Evolutionary conservation across 2,797 vertebrate species (phyloP), one percentile per base, ranked within the genome.

Genomic region (Chlorospingus flavigularis): DNA sequence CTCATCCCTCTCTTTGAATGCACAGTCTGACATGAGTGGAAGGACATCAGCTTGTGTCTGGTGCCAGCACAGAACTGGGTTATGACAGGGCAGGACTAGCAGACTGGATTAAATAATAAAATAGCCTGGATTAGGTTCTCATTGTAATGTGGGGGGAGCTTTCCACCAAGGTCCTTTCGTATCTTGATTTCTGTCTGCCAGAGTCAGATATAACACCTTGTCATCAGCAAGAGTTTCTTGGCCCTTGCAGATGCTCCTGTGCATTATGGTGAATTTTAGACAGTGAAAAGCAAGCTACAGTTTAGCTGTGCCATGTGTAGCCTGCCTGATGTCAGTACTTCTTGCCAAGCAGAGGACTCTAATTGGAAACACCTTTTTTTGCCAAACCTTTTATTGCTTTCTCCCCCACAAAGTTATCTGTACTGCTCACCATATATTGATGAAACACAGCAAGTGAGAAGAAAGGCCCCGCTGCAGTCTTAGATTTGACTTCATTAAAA

Each of bases 81-180:
- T 87, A 18, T 0, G 6, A 25, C 30, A 21, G 16, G 63, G 47
- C 25, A 76, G 47, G 47, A 25, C 30, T 23, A 73, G 76, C 58
- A 57, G n/a, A 43, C 43, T 74, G 73, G 39, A n/a, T 17, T 7
- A 23, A 35, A 20, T 30, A 35, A 26, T 58, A 33, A n/a, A 90
- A 70, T 9, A 55, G 19, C 47, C 45, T 53, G 2, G 8, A 17
- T 74, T 39, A 58, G 81, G 4, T 53, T 65, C 20, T 75, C 17
- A 2, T 31, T 60, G 75, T 70, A 63, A 37, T 0, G 0, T 26
- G 14, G 1, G 10, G 9, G 6, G 8, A 43, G 7, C 5, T 21
- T 85, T 92, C 63, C 26, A 37, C 37, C 18, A 21, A 53, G 40
- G 35, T 26, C 42, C 6, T 82, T 63, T 62, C 73, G 1, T 48